Evolutionary conservation across 2,113 vertebrate species (phyloP), one percentile per base, ranked within the genome.

Genomic region (Tachycineta bicolor): DNA sequence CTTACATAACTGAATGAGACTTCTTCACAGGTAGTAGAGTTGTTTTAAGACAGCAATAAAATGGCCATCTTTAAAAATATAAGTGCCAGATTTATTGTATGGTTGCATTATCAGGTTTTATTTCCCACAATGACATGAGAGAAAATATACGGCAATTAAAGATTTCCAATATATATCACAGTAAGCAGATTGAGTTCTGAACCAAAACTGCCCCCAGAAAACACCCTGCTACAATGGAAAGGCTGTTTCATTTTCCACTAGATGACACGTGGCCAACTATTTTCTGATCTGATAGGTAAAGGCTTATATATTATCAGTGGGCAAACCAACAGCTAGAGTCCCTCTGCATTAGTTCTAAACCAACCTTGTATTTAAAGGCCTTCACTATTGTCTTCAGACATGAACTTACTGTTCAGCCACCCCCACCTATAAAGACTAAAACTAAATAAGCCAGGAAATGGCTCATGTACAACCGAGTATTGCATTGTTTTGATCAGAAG

Each of bases 31-130:
- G 94, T 96, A 95, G 90, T 69, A 96, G 85, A 90, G 93, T 83
- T 96, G 92, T 75, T 97, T 94, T 96, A 97, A 95, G 92, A 78
- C 41, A 92, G 83, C 83, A 95, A 95, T 95, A 97, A 96, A 96
- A 90, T 75, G 77, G 85, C 81, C 79, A 78, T 94, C 93, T 92
- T 89, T 87, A 84, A 95, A 76, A 94, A 87, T 75, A 83, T 71
- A 92, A 92, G 58, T 9, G 8, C 89, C 69, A 89, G 94, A 93
- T 96, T 92, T 95, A 96, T 75, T 84, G 69, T 69, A 94, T 23
- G 65, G 73, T 78, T 90, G 60, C 1, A 0, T 87, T 96, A 93
- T 78, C 87, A 83, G 75, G n/a, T 95, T 94, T 95, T 93, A 96
- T 82, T 93, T 83, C 80, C 87, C 90, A 33, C 68, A 83, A 91